phyloP scores from a whole-genome alignment of 2,888 invertebrate species.

The Timema cristinae region DNA sequence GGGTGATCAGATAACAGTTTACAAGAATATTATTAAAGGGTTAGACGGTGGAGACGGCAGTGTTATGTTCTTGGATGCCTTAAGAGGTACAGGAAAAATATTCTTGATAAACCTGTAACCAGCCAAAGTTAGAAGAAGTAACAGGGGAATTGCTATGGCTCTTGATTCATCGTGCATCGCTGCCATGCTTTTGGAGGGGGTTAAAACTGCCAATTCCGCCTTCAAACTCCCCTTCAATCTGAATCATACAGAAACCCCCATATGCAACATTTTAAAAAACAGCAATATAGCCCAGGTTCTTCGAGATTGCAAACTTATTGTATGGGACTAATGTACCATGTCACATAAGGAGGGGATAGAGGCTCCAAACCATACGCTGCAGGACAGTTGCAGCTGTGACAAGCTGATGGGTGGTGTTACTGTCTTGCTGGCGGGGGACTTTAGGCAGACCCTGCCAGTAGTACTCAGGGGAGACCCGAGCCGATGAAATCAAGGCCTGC shows the following conservation, averaged over 20 bases:
- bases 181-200: constrained; percentile 37
- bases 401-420: constrained; percentile 28
- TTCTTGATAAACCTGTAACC: constrained; percentile 35
- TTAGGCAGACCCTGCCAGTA: constrained; percentile 31
- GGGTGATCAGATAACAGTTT: neutral
- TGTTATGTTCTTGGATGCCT: constrained; percentile 37
- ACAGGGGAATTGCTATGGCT: constrained; percentile 32
- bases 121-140: constrained; percentile 30
- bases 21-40: neutral
- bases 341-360: constrained; percentile 31
- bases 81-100: constrained; percentile 36
- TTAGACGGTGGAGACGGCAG: constrained; percentile 14
- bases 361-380: constrained; percentile 28
- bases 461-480: constrained; percentile 24
- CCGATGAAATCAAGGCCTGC: constrained; percentile 32
- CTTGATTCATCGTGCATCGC: constrained; percentile 39
- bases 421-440: constrained; percentile 34
- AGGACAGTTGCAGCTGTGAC: neutral
- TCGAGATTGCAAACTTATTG: constrained; percentile 27
- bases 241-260: constrained; percentile 7
- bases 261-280: constrained; percentile 24
- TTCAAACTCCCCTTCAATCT: constrained; percentile 32
- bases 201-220: constrained; percentile 34
- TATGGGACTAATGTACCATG: constrained; percentile 37
- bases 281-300: constrained; percentile 23